phyloP scores from a whole-genome alignment of 1,140 invertebrate genomes.

The Drosophila equinoxialis region DNA sequence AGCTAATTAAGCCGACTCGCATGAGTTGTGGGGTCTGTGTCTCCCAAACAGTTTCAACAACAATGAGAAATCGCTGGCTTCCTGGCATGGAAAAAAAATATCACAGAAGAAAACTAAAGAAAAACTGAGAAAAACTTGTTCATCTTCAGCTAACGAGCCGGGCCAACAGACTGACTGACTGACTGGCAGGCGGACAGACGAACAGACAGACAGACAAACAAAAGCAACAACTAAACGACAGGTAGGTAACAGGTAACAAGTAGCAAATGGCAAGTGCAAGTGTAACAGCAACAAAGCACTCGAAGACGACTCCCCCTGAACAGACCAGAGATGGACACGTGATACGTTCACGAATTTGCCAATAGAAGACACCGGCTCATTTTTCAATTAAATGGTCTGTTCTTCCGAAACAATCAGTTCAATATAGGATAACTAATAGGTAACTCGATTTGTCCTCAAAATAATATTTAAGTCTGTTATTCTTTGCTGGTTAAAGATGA shows the following conservation, averaged over 20 bases:
- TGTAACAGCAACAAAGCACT: slow-evolving; percentile 58
- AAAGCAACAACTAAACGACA: slow-evolving; percentile 27
- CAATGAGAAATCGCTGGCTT: slow-evolving; percentile 75
- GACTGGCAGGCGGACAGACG: background rate
- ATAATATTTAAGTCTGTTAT: no score
- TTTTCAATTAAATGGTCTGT: no score
- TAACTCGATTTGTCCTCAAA: no score
- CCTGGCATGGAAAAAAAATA: slow-evolving; percentile 56
- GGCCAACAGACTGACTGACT: slow-evolving; percentile 20
- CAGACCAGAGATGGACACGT: slow-evolving; percentile 5
- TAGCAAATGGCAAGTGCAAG: slow-evolving; percentile 72
- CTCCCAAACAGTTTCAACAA: slow-evolving; percentile 39
- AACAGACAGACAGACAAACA: slow-evolving; percentile 25
- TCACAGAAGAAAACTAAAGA: slow-evolving; percentile 23
- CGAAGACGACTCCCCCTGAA: background rate
- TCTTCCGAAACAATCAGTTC: no score
- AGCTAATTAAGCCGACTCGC: slow-evolving; percentile 70
- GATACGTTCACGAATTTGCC: background rate
- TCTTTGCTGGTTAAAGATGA: no score
- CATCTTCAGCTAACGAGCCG: slow-evolving; percentile 65
- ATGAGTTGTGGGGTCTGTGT: slow-evolving; percentile 53
- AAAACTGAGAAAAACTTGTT: slow-evolving; percentile 68
- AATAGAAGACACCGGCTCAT: no score
- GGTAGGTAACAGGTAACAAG: slow-evolving; percentile 38
- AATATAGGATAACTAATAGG: no score